phyloP scores from a whole-genome alignment of 2,888 invertebrate genomes.

The Eupsilia transversa region DNA sequence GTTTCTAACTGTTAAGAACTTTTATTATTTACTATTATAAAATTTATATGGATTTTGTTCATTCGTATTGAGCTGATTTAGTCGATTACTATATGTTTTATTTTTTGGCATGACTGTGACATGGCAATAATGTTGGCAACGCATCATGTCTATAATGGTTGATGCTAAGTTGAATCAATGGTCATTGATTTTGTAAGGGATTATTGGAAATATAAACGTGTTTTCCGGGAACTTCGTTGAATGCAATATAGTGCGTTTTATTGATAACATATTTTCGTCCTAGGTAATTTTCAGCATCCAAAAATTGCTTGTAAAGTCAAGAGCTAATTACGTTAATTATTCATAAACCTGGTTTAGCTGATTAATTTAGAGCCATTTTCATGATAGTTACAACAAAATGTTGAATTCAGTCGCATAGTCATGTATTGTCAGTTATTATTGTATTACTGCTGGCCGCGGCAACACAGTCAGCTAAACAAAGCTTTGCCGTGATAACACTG shows the following conservation, averaged over 20 bases:
- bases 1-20: not conserved
- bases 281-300: not conserved
- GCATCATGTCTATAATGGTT: no score
- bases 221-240: no score
- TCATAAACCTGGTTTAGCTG: not conserved
- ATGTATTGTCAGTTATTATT: not conserved
- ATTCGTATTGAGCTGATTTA: no score
- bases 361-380: not conserved
- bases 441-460: not conserved
- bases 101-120: no score
- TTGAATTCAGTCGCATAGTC: not conserved
- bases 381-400: not conserved
- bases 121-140: no score
- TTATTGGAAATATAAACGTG: no score
- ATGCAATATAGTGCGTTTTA: no score
- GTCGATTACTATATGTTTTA: no score
- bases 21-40: no score
- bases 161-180: no score
- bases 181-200: no score
- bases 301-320: not conserved
- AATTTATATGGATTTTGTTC: no score
- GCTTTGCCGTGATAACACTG: constrained; percentile 33
- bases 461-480: constrained; percentile 23
- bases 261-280: not conserved
- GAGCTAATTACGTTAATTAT: not conserved